Conservation (phyloP, 2,888 invertebrate species). For the Pammene aurita region DNA sequence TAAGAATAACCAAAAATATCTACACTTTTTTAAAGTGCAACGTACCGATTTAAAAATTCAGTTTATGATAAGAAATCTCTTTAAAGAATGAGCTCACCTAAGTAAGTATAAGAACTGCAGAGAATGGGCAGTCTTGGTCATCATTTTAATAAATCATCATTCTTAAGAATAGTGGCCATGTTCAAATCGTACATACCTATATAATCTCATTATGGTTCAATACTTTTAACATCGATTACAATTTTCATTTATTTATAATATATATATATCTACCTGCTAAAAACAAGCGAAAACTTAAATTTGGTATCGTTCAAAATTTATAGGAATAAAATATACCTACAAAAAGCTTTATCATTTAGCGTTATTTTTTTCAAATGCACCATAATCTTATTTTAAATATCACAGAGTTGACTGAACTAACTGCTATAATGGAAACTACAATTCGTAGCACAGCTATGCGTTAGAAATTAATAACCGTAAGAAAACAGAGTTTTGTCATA, state of each 20-base stretch:
- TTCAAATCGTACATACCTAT: no score
- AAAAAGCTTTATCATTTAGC: no score
- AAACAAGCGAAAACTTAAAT: no score
- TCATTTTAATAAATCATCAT: no score
- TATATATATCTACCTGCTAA: no score
- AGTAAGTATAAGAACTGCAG: no score
- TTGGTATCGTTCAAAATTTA: background rate
- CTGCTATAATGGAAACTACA: constrained; percentile 60
- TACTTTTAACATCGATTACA: no score
- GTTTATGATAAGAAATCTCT: background rate
- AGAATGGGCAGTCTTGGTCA: no score
- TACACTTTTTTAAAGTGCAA: constrained; percentile 10
- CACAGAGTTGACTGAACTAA: constrained; percentile 65
- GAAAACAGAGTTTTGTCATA: constrained; percentile 81
- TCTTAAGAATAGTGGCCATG: no score
- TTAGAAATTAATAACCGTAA: constrained; percentile 80
- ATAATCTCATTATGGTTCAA: no score
- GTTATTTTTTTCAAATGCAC: background rate
- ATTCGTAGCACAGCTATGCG: constrained; percentile 63
- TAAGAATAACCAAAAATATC: background rate
- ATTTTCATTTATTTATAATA: no score
- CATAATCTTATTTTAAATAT: constrained; percentile 38
- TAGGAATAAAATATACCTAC: background rate
- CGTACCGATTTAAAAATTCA: background rate
- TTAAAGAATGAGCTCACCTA: background rate